These are phyloP conservation scores for Aporophyla lueneburgensis DNA, from an alignment of 2,888 invertebrate species.

Conservation along the genomic window DNA sequence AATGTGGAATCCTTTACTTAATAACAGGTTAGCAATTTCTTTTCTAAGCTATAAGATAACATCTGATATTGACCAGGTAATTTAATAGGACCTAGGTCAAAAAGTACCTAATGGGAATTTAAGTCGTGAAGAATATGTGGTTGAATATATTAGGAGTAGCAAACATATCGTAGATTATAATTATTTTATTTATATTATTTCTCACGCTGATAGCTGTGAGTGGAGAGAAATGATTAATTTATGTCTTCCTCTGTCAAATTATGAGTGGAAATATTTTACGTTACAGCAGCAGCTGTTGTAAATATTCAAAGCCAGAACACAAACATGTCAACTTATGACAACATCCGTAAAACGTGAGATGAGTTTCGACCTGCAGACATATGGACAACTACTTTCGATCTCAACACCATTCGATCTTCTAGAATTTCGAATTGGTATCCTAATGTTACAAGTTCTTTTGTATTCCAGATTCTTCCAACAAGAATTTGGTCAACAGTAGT, in stretches of 20 bases:
- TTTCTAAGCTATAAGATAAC: no score
- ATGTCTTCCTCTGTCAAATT: slow-evolving; percentile 53
- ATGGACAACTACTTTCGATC: neutral
- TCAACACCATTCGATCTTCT: neutral
- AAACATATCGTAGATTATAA: slow-evolving; percentile 17
- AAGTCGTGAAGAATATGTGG: neutral
- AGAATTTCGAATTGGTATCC: neutral
- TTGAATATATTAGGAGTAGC: neutral
- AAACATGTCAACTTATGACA: slow-evolving; percentile 10
- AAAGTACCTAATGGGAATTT: neutral
- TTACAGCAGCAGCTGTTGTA: slow-evolving; percentile 42
- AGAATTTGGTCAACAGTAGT: no score
- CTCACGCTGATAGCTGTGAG: slow-evolving; percentile 34
- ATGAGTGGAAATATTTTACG: slow-evolving; percentile 41
- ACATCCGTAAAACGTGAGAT: neutral
- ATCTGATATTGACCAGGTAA: neutral
- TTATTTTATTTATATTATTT: slow-evolving; percentile 6
- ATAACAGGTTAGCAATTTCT: neutral
- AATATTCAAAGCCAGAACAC: slow-evolving; percentile 12
- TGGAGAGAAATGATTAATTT: slow-evolving; percentile 52
- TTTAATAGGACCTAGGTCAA: neutral
- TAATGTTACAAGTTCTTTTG: neutral
- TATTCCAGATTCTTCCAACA: neutral
- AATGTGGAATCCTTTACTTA: neutral
- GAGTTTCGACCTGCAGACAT: neutral